phyloP scores from a whole-genome alignment of 2,888 invertebrate genomes.

The Lasioglossum zephyrum region DNA sequence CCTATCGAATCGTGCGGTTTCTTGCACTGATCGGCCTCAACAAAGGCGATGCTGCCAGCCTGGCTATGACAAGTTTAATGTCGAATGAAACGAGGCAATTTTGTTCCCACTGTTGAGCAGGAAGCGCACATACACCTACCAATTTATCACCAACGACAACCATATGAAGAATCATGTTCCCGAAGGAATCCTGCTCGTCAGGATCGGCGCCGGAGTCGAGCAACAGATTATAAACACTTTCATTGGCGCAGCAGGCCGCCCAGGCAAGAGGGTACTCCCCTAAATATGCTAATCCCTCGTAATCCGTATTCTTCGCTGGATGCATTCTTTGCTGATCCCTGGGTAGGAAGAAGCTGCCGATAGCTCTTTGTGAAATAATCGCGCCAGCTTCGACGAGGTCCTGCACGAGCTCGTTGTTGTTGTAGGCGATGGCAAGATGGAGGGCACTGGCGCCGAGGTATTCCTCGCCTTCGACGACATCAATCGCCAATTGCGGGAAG shows the following conservation, averaged over 20 bases:
- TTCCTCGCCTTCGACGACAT: slow-evolving; percentile 98
- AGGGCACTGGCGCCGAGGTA: slow-evolving; percentile 98
- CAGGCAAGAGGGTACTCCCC: slow-evolving; percentile 99
- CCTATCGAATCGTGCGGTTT: neutral
- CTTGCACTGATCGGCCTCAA: neutral
- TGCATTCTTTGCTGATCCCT: slow-evolving; percentile 94
- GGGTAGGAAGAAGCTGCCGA: slow-evolving; percentile 98
- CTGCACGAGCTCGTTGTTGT: slow-evolving; percentile 97
- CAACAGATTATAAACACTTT: slow-evolving; percentile 97
- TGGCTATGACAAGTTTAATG: neutral
- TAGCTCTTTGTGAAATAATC: slow-evolving; percentile 95
- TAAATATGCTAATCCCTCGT: slow-evolving; percentile 98
- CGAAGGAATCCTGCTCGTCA: slow-evolving; percentile 97
- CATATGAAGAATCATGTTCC: slow-evolving; percentile 99
- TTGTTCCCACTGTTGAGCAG: neutral
- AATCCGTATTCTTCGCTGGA: slow-evolving; percentile 94
- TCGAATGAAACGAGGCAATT: neutral
- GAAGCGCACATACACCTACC: slow-evolving; percentile 85
- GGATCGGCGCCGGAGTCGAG: slow-evolving; percentile 97
- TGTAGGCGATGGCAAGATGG: slow-evolving; percentile 98
- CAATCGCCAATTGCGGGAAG: slow-evolving; percentile 93
- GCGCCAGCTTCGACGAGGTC: slow-evolving; percentile 97
- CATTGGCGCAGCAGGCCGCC: slow-evolving; percentile 98
- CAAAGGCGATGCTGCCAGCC: neutral
- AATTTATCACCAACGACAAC: slow-evolving; percentile 98